These are phyloP conservation scores for Plotosus lineatus DNA, from an alignment of 2,113 vertebrate species.

Conservation along the genomic window DNA sequence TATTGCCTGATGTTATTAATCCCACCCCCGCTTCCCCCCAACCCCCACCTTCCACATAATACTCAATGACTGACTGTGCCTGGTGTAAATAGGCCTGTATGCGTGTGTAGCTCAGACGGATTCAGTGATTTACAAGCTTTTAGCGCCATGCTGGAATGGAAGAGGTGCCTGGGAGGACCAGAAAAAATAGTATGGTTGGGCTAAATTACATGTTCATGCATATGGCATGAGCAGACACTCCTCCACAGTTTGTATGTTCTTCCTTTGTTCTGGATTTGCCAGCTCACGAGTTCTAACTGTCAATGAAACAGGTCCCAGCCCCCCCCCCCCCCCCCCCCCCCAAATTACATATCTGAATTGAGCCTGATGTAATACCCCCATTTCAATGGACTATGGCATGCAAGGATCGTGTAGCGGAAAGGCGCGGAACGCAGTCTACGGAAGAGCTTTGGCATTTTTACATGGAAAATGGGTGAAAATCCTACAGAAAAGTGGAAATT, in stretches of 20 bases:
- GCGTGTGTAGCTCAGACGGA: slow-evolving; percentile 63
- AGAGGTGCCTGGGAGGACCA: slow-evolving; percentile 53
- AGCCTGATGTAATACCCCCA: too few relatives aligned
- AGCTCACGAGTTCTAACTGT: background rate
- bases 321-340: too few relatives aligned
- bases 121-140: slow-evolving; percentile 71
- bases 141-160: slow-evolving; percentile 61
- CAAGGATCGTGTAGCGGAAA: too few relatives aligned
- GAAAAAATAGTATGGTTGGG: slow-evolving; percentile 2
- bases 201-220: background rate
- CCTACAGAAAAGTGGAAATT: too few relatives aligned
- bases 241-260: background rate
- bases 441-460: too few relatives aligned
- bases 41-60: slow-evolving; percentile 29
- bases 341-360: too few relatives aligned
- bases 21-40: slow-evolving; percentile 41
- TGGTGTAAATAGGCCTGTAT: slow-evolving; percentile 67
- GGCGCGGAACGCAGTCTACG: too few relatives aligned
- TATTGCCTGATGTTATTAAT: slow-evolving; percentile 63
- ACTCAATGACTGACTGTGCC: slow-evolving; percentile 65
- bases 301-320: too few relatives aligned
- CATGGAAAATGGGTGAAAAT: too few relatives aligned
- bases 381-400: too few relatives aligned
- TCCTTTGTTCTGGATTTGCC: background rate
- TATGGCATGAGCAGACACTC: background rate